Evolutionary conservation across 2,888 invertebrate genomes (phyloP).

Genomic region (Phortica magna): DNA sequence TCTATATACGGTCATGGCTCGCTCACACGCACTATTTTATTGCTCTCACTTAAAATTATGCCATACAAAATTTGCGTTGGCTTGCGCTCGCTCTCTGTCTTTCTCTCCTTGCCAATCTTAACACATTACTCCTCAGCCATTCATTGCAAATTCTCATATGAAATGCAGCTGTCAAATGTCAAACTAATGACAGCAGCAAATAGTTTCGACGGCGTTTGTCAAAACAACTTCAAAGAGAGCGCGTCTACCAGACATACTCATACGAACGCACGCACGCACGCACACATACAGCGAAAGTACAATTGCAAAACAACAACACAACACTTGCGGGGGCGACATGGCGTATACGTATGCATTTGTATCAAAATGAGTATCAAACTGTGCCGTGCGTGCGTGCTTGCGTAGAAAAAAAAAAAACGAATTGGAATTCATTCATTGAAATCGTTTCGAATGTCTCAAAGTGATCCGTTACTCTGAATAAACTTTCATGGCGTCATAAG

Average conservation of each 20-base stretch:
- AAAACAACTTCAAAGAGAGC: background rate
- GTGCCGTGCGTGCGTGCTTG: constrained; percentile 13
- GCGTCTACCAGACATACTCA: constrained; percentile 31
- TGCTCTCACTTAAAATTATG: background rate
- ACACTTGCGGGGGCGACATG: background rate
- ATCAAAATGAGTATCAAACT: constrained; percentile 16
- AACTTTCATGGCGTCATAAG: background rate
- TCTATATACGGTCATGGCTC: background rate
- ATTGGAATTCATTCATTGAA: constrained; percentile 29
- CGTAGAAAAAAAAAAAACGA: constrained; percentile 9
- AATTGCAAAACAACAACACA: constrained; percentile 47
- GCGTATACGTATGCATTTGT: background rate
- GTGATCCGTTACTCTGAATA: background rate
- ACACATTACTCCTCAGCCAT: background rate
- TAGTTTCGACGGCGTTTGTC: constrained; percentile 25
- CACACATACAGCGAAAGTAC: constrained; percentile 43
- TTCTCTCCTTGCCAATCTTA: background rate
- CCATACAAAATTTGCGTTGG: background rate
- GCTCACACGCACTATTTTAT: background rate
- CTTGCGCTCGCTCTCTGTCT: background rate
- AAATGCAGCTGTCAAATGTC: constrained; percentile 10
- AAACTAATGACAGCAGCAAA: constrained; percentile 9
- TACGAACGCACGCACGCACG: constrained; percentile 26
- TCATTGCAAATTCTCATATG: background rate
- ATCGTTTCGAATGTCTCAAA: constrained; percentile 8